A percentile compares a stretch with the other conserved stretches of the same genome.
These are phyloP conservation scores for Pyrgus malvae DNA, from an alignment of 2,888 invertebrate species.

Conservation along the genomic window DNA sequence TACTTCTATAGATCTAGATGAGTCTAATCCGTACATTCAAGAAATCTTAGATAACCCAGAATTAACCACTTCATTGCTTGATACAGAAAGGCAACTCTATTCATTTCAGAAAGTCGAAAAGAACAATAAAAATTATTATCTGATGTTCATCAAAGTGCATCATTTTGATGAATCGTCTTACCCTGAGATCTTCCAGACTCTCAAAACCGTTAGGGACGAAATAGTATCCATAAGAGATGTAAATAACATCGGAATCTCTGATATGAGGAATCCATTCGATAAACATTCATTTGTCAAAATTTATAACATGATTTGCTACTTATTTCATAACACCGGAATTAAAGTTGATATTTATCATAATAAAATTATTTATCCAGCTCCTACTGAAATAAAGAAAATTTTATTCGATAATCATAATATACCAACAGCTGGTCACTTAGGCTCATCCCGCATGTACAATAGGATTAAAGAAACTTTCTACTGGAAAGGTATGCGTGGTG, in stretches of 20 bases:
- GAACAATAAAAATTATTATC: slow-evolving; percentile 21
- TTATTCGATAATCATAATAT: neutral
- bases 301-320: slow-evolving; percentile 28
- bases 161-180: slow-evolving; percentile 14
- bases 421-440: neutral
- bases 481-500: neutral
- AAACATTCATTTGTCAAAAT: slow-evolving; percentile 30
- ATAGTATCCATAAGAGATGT: neutral
- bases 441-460: neutral
- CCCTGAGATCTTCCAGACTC: slow-evolving; percentile 1
- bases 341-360: neutral
- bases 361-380: neutral
- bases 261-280: slow-evolving; percentile 28
- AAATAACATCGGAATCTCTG: slow-evolving; percentile 12
- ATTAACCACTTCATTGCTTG: neutral
- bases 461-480: neutral
- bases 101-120: neutral
- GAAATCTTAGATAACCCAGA: slow-evolving; percentile 1
- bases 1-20: slow-evolving; percentile 18
- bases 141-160: slow-evolving; percentile 27
- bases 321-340: slow-evolving; percentile 34
- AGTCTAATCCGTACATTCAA: slow-evolving; percentile 9
- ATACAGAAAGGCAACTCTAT: slow-evolving; percentile 7
- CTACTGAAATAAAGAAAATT: neutral
- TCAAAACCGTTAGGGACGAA: slow-evolving; percentile 3